Percentiles rank a stretch among this genome's conserved stretches.
Conservation (phyloP, 2,888 invertebrate species). For the Patella pellucida region DNA sequence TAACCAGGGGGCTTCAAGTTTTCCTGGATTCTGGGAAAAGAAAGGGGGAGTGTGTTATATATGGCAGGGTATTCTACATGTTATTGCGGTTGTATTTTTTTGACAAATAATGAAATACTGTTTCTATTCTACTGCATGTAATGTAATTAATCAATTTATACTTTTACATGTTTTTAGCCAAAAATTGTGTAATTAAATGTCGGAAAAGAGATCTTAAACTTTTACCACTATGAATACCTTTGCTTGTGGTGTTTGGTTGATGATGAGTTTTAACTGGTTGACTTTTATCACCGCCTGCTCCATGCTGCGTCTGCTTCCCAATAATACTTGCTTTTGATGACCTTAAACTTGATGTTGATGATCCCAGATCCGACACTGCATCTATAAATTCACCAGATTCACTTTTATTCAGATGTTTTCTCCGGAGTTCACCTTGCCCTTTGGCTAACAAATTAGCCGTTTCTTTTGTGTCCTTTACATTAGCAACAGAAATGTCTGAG, state of each 20-base stretch:
- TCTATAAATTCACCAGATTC: constrained; percentile 51
- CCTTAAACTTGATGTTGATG: constrained; percentile 30
- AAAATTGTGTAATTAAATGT: no score
- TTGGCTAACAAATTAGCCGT: constrained; percentile 40
- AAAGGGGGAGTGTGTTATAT: no score
- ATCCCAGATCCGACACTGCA: constrained; percentile 43
- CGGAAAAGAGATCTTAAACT: no score
- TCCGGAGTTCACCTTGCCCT: constrained; percentile 29
- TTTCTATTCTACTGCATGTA: no score
- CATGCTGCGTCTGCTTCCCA: not conserved
- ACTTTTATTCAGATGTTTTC: constrained; percentile 29
- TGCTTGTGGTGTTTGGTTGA: not conserved
- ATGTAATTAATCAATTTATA: no score
- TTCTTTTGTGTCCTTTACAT: constrained; percentile 38
- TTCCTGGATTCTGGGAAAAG: no score
- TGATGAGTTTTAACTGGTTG: not conserved
- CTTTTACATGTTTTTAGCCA: no score
- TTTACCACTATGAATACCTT: not conserved
- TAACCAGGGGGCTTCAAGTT: no score
- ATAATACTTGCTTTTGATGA: constrained; percentile 18
- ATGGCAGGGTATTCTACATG: no score
- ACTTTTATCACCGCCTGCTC: constrained; percentile 8
- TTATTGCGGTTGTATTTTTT: no score
- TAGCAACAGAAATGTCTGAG: constrained; percentile 4
- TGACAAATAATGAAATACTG: no score